Base-by-base conservation (phyloP, 2,113 vertebrate species). In the Litocranius walleri region DNA sequence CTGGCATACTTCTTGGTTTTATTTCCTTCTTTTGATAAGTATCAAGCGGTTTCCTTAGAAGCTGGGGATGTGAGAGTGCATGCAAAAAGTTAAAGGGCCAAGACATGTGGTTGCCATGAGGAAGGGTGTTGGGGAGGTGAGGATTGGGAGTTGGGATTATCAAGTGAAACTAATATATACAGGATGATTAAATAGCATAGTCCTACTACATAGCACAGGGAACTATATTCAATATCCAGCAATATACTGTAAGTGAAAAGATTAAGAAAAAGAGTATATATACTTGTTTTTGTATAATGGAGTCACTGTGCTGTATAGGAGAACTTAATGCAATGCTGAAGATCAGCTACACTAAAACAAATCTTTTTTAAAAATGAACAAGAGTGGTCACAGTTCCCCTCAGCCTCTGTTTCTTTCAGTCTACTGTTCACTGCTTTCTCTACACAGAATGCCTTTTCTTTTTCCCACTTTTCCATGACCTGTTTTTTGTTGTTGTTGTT, bases 381-480 rank as follows among this genome's bases (percentile, higher is more conserved):
- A 33, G 78, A 12, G 16, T 5, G 30, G 48, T 16, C 45, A 29
- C 1, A 10, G 6, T 5, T 21, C 10, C 52, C 15, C 19, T 29
- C 59, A 30, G 15, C 12, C 48, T 52, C 48, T 12, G 10, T 40
- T 33, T 40, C 25, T 71, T 27, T 40, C 43, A 64, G 19, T 17
- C n/a, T 52, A 2, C 29, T 3, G 48, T 3, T 33, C 5, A 36
- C 64, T 30, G 10, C 15, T 93, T 48, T 30, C 82, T 52, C 80
- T 43, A 80, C 84, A 57, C 36, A 57, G 33, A n/a, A 5, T 1
- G 14, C 89, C 40, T 40, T 21, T 54, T 71, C 56, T 36, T 36
- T 14, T 17, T n/a, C 40, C 78, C 16, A 3, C 7, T n/a, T 3
- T 2, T 2, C 30, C 36, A 17, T 0, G 0, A 30, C 25, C 67